phyloP scores from a whole-genome alignment of 2,888 invertebrate species.

The Dorcus parallelipipedus region DNA sequence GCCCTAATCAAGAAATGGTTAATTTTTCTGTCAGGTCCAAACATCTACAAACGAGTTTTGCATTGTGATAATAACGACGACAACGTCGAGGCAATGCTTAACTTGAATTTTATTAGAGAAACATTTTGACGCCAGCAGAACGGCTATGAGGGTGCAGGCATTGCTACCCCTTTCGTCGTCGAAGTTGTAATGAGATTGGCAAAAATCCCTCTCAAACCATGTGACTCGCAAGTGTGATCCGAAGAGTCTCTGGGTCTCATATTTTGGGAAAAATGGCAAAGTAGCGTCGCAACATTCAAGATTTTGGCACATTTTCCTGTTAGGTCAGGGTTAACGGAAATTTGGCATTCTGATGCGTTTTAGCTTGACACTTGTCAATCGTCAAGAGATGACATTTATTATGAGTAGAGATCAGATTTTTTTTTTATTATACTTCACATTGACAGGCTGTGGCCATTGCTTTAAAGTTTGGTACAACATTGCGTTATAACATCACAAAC shows the following conservation, averaged over 20 bases:
- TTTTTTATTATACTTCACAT: too few relatives aligned
- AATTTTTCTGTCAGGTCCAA: constrained; percentile 19
- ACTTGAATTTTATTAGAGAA: constrained; percentile 38
- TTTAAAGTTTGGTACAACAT: too few relatives aligned
- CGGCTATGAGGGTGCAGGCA: constrained; percentile 61
- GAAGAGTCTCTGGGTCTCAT: constrained; percentile 35
- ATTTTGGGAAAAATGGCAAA: constrained; percentile 45
- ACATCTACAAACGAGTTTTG: constrained; percentile 10
- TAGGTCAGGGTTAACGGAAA: not conserved
- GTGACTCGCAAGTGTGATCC: constrained; percentile 39
- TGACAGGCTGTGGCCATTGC: too few relatives aligned
- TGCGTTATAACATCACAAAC: too few relatives aligned
- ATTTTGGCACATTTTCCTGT: constrained; percentile 13
- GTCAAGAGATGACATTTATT: too few relatives aligned
- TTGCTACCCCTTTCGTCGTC: constrained; percentile 52
- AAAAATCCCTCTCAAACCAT: constrained; percentile 59
- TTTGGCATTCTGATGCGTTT: not conserved
- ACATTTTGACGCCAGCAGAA: constrained; percentile 54
- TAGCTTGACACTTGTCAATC: too few relatives aligned
- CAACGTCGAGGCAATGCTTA: constrained; percentile 7
- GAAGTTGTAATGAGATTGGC: constrained; percentile 57
- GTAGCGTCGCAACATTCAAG: constrained; percentile 7
- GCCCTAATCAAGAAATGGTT: constrained; percentile 44
- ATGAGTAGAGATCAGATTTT: too few relatives aligned
- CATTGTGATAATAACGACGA: not conserved